These are phyloP conservation scores for Drosophila affinis DNA, from an alignment of 2,888 invertebrate genomes.

Conservation along the genomic window DNA sequence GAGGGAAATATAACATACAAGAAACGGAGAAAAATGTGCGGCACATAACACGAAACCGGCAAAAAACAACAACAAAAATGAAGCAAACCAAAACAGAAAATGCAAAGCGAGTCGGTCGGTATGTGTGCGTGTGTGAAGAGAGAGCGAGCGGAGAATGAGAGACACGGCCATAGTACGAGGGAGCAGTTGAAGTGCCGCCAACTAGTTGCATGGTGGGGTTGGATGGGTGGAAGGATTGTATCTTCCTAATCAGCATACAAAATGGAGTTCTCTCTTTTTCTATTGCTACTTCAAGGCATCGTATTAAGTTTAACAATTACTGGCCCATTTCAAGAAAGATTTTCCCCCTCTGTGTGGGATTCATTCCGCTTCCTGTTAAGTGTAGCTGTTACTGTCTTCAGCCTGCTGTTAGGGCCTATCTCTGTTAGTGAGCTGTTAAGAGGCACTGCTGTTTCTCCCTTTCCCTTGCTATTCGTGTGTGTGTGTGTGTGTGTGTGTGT, in stretches of 20 bases:
- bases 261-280: background rate
- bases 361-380: background rate
- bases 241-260: background rate
- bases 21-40: slow-evolving; percentile 19
- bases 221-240: background rate
- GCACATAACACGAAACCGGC: slow-evolving; percentile 43
- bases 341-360: background rate
- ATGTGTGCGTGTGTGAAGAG: background rate
- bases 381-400: background rate
- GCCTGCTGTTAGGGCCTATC: background rate
- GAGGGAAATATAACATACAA: slow-evolving; percentile 2
- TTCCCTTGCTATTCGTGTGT: background rate
- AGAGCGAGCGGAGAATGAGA: slow-evolving; percentile 2
- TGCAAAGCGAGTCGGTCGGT: slow-evolving; percentile 1
- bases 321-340: background rate
- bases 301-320: slow-evolving; percentile 13
- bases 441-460: background rate
- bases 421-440: background rate
- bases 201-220: slow-evolving; percentile 37
- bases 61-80: slow-evolving; percentile 25
- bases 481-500: background rate
- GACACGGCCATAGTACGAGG: background rate
- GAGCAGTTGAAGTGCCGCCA: slow-evolving; percentile 8
- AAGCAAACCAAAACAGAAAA: slow-evolving; percentile 26
- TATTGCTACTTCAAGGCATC: background rate